phyloP scores from a whole-genome alignment of 2,113 vertebrate genomes.

The Amblyornis subalaris region DNA sequence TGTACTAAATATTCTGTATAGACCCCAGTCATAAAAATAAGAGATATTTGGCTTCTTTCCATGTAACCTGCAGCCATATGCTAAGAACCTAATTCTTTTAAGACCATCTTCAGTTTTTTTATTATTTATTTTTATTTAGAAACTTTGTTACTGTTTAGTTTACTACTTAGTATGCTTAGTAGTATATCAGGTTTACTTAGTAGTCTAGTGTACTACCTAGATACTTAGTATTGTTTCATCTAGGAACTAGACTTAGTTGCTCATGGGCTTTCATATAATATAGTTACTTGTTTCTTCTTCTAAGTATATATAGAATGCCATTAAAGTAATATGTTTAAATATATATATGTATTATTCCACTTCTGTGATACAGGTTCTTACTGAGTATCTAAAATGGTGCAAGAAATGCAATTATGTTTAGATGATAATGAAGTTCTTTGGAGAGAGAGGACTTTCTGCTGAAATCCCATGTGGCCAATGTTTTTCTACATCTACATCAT shows the following conservation, averaged over 20 bases:
- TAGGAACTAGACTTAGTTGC: background rate
- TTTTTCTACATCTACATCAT: background rate
- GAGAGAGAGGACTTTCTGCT: background rate
- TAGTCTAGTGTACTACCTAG: background rate
- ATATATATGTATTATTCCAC: background rate
- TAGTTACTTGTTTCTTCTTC: background rate
- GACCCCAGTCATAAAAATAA: background rate
- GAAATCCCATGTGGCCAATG: background rate
- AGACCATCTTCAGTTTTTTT: background rate
- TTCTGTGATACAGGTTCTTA: background rate
- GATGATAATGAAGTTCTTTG: background rate
- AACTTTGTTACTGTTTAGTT: background rate
- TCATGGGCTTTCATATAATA: background rate
- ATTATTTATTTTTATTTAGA: background rate
- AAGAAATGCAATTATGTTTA: background rate
- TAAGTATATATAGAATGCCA: background rate
- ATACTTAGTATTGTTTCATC: background rate
- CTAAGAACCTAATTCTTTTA: background rate
- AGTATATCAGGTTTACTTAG: background rate
- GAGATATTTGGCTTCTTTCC: background rate
- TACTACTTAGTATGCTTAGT: background rate
- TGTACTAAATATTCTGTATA: background rate
- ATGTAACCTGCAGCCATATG: background rate
- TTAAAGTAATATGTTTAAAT: background rate
- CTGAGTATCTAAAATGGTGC: background rate